Conservation (phyloP, 2,113 vertebrate species). For the Prochilodus magdalenae region DNA sequence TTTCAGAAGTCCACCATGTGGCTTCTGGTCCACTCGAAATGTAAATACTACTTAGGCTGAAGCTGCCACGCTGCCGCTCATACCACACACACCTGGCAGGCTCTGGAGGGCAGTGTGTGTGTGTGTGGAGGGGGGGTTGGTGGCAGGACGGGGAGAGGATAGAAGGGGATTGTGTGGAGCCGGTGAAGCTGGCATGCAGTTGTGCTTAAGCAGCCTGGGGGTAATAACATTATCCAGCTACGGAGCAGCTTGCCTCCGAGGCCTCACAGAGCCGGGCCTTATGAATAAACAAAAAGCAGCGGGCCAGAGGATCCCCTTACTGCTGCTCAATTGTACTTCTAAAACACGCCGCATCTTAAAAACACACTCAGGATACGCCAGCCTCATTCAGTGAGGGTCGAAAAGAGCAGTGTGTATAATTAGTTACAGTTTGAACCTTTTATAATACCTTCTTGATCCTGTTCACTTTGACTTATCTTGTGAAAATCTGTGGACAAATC, state of each 20-base stretch:
- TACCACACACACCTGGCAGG: constrained; percentile 42
- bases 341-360: constrained; percentile 38
- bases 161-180: constrained; percentile 61
- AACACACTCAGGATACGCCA: constrained; percentile 19
- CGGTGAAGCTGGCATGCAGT: constrained; percentile 68
- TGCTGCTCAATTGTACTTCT: constrained; percentile 77
- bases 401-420: constrained; percentile 3
- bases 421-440: background rate
- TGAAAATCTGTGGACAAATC: background rate
- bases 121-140: constrained; percentile 23
- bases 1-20: background rate
- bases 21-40: constrained; percentile 3
- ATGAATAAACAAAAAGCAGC: constrained; percentile 82
- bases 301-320: constrained; percentile 74
- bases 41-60: constrained; percentile 41
- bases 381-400: constrained; percentile 9
- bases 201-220: constrained; percentile 73
- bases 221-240: constrained; percentile 80
- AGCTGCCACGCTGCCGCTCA: constrained; percentile 16
- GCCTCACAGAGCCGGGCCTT: constrained; percentile 76
- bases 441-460: background rate
- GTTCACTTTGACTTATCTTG: background rate
- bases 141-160: constrained; percentile 41
- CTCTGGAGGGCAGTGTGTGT: constrained; percentile 35
- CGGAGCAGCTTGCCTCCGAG: constrained; percentile 76